Base-by-base conservation (phyloP, 1,140 invertebrate genomes). In the Pemphigus obesinymphae region DNA sequence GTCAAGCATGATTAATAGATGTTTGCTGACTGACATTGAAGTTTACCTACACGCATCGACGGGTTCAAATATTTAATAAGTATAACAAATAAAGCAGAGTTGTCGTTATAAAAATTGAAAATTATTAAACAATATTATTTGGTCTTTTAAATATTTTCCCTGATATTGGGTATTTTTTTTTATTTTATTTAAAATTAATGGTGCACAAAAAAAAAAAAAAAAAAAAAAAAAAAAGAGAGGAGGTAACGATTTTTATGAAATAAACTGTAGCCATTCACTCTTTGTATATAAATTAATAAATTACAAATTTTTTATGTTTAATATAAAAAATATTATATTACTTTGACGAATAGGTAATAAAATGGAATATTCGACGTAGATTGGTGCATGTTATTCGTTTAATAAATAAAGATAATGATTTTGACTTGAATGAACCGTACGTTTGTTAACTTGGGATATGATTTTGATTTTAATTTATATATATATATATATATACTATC, bases 1-100 rank as follows among this genome's bases (percentile, higher is more conserved):
- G 31, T 37, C 63, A 66, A 66, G 4, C 31, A 23, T 66, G 63
- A 66, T 66, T 66, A 66, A 37, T 66, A 66, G 63, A 66, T 66
- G 63, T 66, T 66, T 66, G 31, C 63, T 11, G n/a, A 66, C n/a
- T n/a, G n/a, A n/a, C n/a, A n/a, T n/a, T n/a, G n/a, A n/a, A n/a
- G n/a, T n/a, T n/a, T n/a, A n/a, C n/a, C n/a, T n/a, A n/a, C n/a
- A n/a, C n/a, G n/a, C 63, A 34, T 40, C 23, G 34, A 66, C 34
- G 34, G 63, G 20, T n/a, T 10, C 63, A 66, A 37, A 66, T 66
- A 66, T 66, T 66, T 66, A 37, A 66, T 20, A 37, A 66, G 34
- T 23, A 61, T 1, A 53, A 66, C n/a, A 40, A n/a, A 37, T n/a
- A 66, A 66, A 37, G 37, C 23, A 37, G 34, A 17, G 20, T 37